Conservation (phyloP, 1,140 invertebrate species). For the Linepithema humile region DNA sequence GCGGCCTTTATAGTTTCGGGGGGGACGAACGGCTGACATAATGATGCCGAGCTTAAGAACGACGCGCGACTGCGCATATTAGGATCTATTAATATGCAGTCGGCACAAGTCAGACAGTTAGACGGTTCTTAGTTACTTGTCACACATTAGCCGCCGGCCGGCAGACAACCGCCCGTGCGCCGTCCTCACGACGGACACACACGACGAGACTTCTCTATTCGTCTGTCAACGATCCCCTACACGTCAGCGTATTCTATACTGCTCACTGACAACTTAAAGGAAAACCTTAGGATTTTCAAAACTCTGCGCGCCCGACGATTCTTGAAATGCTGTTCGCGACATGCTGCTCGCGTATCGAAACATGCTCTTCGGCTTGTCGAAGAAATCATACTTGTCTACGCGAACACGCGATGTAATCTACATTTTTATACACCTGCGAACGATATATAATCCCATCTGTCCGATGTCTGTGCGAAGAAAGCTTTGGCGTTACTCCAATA, state of each 20-base stretch:
- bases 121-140: slow-evolving; percentile 80
- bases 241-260: slow-evolving; percentile 26
- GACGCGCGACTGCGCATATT: slow-evolving; percentile 70
- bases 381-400: not conserved
- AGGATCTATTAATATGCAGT: slow-evolving; percentile 81
- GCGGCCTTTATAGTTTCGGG: slow-evolving; percentile 60
- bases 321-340: not conserved
- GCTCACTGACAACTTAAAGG: not conserved
- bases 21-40: slow-evolving; percentile 67
- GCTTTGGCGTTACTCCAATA: slow-evolving; percentile 30
- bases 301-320: slow-evolving; percentile 16
- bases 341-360: not conserved
- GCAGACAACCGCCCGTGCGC: slow-evolving; percentile 57
- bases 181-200: slow-evolving; percentile 55
- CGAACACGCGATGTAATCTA: not conserved
- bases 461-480: too few species aligned
- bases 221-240: slow-evolving; percentile 72
- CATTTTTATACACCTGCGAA: not conserved
- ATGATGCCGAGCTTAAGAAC: slow-evolving; percentile 65
- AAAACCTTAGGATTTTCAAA: slow-evolving; percentile 42
- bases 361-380: not conserved
- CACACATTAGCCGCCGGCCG: slow-evolving; percentile 72
- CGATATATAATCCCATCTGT: slow-evolving; percentile 33
- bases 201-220: slow-evolving; percentile 56
- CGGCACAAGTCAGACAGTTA: slow-evolving; percentile 74